phyloP scores from a whole-genome alignment of 2,797 vertebrate genomes.

The Rhodeus uyekii region DNA sequence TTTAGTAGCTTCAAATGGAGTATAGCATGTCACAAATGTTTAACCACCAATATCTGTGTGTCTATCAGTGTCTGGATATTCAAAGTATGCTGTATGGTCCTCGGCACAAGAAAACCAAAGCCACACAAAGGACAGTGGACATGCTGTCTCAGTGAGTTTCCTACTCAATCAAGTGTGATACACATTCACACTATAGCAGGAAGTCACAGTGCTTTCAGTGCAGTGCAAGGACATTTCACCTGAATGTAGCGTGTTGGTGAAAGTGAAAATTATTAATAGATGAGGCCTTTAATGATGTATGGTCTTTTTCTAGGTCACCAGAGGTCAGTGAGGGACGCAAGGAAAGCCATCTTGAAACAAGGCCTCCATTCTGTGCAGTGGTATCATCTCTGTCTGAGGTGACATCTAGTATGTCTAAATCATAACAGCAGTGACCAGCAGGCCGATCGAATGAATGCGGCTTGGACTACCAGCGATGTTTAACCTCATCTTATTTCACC shows the following conservation, averaged over 20 bases:
- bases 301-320: slow-evolving; percentile 65
- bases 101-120: slow-evolving; percentile 74
- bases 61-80: slow-evolving; percentile 74
- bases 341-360: slow-evolving; percentile 59
- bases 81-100: slow-evolving; percentile 71
- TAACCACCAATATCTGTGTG: slow-evolving; percentile 28
- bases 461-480: slow-evolving; percentile 1
- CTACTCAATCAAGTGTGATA: neutral
- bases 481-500: slow-evolving; percentile 25
- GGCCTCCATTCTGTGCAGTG: slow-evolving; percentile 50
- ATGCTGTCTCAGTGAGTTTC: slow-evolving; percentile 73
- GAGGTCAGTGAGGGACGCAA: slow-evolving; percentile 61
- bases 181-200: neutral
- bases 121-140: slow-evolving; percentile 73
- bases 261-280: neutral
- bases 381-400: slow-evolving; percentile 46
- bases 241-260: neutral
- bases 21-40: neutral
- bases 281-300: neutral
- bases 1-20: neutral
- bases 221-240: slow-evolving; percentile 9
- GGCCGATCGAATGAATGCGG: neutral
- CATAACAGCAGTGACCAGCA: slow-evolving; percentile 26
- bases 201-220: neutral
- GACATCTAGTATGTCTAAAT: slow-evolving; percentile 56